Evolutionary conservation across 2,113 vertebrate species (phyloP), one percentile per base, ranked within the genome.

Genomic region (Myiopsitta monachus): DNA sequence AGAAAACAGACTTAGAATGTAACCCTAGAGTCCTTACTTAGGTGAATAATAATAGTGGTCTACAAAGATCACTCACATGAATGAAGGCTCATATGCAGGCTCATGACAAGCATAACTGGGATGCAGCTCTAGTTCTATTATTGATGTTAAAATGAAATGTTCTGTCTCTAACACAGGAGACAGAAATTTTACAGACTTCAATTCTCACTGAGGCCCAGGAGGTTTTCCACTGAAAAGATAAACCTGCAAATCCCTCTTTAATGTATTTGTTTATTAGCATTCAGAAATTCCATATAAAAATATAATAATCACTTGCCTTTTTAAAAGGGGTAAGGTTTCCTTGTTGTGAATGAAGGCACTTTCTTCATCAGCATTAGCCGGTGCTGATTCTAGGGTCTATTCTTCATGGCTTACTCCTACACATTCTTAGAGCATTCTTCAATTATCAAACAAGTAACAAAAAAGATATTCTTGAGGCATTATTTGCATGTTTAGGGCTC

Each of bases 251-350:
- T 95, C 84, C 51, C 54, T 94, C 76, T 84, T 87, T 83, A 73
- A 83, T 66, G 92, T 84, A 62, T 89, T 95, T 94, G 17, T 95
- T 95, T 88, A 88, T 80, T 90, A 95, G 59, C 81, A 89, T 73
- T 96, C 63, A 55, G 62, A 76, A 96, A 96, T 96, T 94, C 87
- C 77, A 47, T 63, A 70, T 90, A 67, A 93, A 91, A 91, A 79
- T 23, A 24, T 41, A 79, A 77, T 93, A 52, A 86, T 91, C 47
- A 54, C 85, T 96, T 94, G 79, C 68, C 47, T 94, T 92, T 92
- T 83, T 88, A 70, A 92, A 91, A 81, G 83, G n/a, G 79, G 47
- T 57, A 83, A 63, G 88, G 18, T 88, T 88, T 93, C 92, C 79
- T 91, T 14, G 22, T 67, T 86, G 39, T 90, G 72, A 96, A 75